Evolutionary conservation across 1,140 invertebrate genomes (phyloP), one percentile per base, ranked within the genome.

Genomic region (Brachionus asplanchnoidis): DNA sequence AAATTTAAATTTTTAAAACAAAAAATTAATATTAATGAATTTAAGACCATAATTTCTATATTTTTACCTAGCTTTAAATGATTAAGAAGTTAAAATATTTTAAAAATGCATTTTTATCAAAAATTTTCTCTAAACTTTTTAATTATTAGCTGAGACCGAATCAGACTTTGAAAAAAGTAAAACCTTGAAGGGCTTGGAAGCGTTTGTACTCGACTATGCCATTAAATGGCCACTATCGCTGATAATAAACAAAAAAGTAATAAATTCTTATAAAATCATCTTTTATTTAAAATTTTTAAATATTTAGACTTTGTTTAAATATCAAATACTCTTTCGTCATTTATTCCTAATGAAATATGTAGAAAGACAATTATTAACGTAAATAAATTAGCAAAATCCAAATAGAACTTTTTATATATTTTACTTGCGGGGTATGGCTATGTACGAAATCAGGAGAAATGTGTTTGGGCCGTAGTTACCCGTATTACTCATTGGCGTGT

Each of bases 301-400:
- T 50, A 87, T 87, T 40, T 85, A 91, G 90, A 94, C 95, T 42
- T 92, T 97, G 40, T 93, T 94, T 36, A 94, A 95, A 88, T 98
- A 99, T 90, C 96, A 98, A 91, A 97, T 98, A 93, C 92, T 98
- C 66, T 98, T 98, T 89, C 91, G 97, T 85, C 95, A 97, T 91
- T 90, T 99, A 23, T 97, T 98, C 89, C 96, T 94, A 92, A 85
- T 91, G 87, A 42, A 87, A 90, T 90, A 85, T 89, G 91, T 86
- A 88, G 90, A 85, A 90, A 89, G 77, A 89, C 88, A 82, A 86
- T 89, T 86, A 91, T 92, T 85, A 91, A 92, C 20, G 44, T 84
- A 50, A 85, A 40, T 65, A n/a, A 26, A n/a, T 20, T 14, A 23
- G 7, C 0, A 36, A 36, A 65, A 44, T 5, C 3, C 20, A 85